Conservation (phyloP, 2,797 vertebrate genomes). For the Channa striata region DNA sequence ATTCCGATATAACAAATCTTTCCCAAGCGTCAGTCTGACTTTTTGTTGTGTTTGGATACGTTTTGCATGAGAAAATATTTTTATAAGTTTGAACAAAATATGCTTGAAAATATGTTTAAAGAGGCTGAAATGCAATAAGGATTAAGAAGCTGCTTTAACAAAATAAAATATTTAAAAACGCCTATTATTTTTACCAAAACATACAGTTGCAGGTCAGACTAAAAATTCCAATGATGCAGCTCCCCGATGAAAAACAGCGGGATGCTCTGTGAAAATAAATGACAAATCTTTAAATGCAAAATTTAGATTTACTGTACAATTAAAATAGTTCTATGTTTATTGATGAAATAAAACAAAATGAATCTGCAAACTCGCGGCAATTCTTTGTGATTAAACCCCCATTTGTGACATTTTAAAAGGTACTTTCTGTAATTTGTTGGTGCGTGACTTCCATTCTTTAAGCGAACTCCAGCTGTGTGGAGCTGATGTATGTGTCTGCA, state of each 20-base stretch:
- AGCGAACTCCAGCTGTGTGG: background rate
- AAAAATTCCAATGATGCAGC: background rate
- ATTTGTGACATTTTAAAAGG: background rate
- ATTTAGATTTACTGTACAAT: background rate
- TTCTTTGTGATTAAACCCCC: background rate
- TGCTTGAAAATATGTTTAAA: no score
- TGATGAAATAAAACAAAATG: background rate
- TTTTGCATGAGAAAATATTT: no score
- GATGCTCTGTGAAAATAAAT: no score
- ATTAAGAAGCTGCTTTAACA: no score
- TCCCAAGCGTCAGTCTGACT: no score
- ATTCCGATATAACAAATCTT: no score
- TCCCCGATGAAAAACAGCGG: no score
- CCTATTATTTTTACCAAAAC: background rate
- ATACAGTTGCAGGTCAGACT: background rate
- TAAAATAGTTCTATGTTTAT: background rate
- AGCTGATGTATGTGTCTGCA: conserved; percentile 8
- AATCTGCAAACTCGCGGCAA: background rate
- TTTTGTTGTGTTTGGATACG: no score
- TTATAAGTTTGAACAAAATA: no score
- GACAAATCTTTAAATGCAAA: background rate
- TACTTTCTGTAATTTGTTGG: background rate
- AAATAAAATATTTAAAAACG: background rate
- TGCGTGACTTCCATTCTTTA: background rate
- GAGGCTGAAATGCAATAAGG: no score